phyloP scores from a whole-genome alignment of 1,140 invertebrate species.

The Acyrthosiphon pisum region DNA sequence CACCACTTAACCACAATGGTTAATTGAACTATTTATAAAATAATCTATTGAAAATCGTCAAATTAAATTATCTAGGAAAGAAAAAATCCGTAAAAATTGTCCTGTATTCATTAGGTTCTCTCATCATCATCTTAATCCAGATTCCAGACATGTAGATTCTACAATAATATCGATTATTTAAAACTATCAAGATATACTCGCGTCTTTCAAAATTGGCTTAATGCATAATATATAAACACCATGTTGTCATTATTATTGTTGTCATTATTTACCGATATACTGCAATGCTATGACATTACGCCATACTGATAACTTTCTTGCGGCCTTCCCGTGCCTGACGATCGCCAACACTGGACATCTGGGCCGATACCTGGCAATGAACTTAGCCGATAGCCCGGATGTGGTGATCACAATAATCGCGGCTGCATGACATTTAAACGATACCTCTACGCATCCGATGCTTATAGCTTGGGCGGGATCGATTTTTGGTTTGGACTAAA shows the following conservation, averaged over 20 bases:
- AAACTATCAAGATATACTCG: background rate
- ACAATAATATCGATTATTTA: background rate
- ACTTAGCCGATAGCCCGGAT: background rate
- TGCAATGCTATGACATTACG: constrained; percentile 16
- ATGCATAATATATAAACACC: background rate
- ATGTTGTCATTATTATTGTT: background rate
- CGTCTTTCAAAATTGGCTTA: background rate
- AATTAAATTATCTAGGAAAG: no score
- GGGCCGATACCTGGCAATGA: constrained; percentile 16
- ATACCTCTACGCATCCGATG: constrained; percentile 31
- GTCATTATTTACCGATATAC: background rate
- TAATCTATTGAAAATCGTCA: background rate
- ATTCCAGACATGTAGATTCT: background rate
- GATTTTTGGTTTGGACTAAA: constrained; percentile 36
- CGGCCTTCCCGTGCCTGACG: background rate
- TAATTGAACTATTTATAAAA: background rate
- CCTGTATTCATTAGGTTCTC: background rate
- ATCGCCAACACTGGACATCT: constrained; percentile 30
- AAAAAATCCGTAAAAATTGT: background rate
- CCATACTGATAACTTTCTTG: constrained; percentile 30
- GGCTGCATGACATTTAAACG: background rate
- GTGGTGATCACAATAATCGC: constrained; percentile 39
- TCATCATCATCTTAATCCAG: background rate
- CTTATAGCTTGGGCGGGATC: constrained; percentile 33
- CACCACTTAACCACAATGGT: no score